Percentiles rank a stretch among this genome's conserved stretches.
phyloP scores from a whole-genome alignment of 2,888 invertebrate genomes.

The Aphrophora alni region DNA sequence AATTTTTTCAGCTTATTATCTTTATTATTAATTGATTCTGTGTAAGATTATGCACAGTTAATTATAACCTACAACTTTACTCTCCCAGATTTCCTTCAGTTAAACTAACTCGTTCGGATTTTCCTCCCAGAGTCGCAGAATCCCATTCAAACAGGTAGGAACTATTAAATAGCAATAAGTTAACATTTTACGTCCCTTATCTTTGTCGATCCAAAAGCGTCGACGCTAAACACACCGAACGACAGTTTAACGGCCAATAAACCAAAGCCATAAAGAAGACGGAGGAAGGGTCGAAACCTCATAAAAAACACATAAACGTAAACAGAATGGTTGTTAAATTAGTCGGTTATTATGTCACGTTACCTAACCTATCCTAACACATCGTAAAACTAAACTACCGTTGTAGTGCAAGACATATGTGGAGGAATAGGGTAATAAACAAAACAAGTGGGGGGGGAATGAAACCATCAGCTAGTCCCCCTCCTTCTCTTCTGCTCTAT shows the following conservation, averaged over 20 bases:
- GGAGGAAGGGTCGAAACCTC: background rate
- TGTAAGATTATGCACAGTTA: too few species aligned
- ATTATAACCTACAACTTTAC: too few species aligned
- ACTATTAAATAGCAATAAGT: background rate
- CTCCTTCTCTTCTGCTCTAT: background rate
- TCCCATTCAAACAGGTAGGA: too few species aligned
- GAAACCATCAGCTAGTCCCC: background rate
- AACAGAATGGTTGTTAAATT: background rate
- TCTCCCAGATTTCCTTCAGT: too few species aligned
- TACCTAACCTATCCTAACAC: background rate
- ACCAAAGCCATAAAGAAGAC: background rate
- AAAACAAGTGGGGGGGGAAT: background rate
- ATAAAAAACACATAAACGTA: background rate
- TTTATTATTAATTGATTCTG: too few species aligned
- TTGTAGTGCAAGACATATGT: background rate
- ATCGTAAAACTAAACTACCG: background rate
- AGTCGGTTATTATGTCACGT: background rate
- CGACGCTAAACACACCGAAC: background rate
- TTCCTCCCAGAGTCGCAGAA: too few species aligned
- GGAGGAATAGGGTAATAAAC: constrained; percentile 4
- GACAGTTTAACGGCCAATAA: background rate
- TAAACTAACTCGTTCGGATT: too few species aligned
- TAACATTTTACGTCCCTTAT: too few species aligned
- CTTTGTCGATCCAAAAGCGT: background rate
- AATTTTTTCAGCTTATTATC: too few species aligned